Base-by-base conservation (phyloP, 2,888 invertebrate species). In the Rotaria sp. region DNA sequence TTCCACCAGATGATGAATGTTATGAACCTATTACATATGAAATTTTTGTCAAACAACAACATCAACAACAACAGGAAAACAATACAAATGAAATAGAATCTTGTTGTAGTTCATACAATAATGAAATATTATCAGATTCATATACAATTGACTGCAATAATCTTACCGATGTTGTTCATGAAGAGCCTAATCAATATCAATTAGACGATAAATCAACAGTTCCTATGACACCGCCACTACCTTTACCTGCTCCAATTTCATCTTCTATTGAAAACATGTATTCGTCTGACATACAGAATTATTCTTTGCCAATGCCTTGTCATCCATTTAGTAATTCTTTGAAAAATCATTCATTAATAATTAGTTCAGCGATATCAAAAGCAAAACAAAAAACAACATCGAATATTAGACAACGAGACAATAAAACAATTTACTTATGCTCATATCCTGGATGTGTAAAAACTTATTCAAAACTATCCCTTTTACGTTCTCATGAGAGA, bases 391-490 rank as follows among this genome's bases (percentile, higher is more conserved):
- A 21, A 67, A 21, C 35, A 18, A 21, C 7, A 21, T 35, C 7
- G 18, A 35, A 8, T 30, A 67, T 21, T 18, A 67, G 21, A 35
- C 35, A 35, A 21, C 13, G 2, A 67, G 18, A 11, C 10, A 18
- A 35, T 18, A 5, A 1, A 21, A 67, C 35, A 35, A 35, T 38
- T 35, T 91, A 91, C 88, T 89, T 89, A 2, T 91, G 91, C 87
- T 91, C 92, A 24, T 92, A 93, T 89, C 92, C 92, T 1, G 93
- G 93, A 18, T 93, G 93, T 89, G 91, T 90, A 87, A 93, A 93
- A 89, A 93, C 93, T 50, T 93, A 93, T 90, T 93, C 93, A 84
- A 93, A 93, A 89, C 93, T 93, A 86, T 93, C 93, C 8, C 93
- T 93, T 89, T 90, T 93, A 85, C 93, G 93, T 88, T 93, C 93